These are phyloP conservation scores for Vireo altiloquus DNA, from an alignment of 2,113 vertebrate species.

Conservation along the genomic window DNA sequence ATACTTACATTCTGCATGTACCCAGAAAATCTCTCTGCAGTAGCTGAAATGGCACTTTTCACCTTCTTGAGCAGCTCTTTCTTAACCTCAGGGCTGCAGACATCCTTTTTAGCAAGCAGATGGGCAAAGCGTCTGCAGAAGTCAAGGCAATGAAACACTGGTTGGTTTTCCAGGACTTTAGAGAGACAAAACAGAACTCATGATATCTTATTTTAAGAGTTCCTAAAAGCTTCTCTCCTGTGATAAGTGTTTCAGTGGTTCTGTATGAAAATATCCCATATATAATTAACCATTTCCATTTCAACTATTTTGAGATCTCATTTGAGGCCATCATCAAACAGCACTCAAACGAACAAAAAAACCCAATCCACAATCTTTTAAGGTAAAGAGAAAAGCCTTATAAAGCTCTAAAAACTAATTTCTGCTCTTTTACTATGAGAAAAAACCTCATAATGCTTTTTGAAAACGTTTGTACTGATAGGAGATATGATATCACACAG, in stretches of 20 bases:
- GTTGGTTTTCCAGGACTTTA: background rate
- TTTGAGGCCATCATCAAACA: background rate
- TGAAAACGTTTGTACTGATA: background rate
- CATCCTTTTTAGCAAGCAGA: conserved; percentile 93
- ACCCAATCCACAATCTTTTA: background rate
- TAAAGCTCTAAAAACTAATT: background rate
- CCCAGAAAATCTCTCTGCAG: conserved; percentile 96
- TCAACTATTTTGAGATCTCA: background rate
- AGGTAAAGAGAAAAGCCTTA: background rate
- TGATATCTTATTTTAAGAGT: background rate
- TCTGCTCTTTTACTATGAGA: background rate
- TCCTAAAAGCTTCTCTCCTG: background rate
- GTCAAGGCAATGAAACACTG: background rate
- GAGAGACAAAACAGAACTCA: background rate
- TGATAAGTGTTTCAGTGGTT: background rate
- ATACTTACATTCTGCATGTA: conserved; percentile 96
- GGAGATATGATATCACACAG: background rate
- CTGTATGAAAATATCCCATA: background rate
- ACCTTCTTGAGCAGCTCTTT: conserved; percentile 95
- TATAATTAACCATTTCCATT: background rate
- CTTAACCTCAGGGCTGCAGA: conserved; percentile 91
- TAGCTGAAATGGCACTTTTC: conserved; percentile 96
- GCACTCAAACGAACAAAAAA: background rate
- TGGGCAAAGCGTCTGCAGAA: conserved; percentile 89
- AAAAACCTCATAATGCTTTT: background rate